Conservation (phyloP, 1,140 invertebrate genomes). For the Rhynchophorus ferrugineus region DNA sequence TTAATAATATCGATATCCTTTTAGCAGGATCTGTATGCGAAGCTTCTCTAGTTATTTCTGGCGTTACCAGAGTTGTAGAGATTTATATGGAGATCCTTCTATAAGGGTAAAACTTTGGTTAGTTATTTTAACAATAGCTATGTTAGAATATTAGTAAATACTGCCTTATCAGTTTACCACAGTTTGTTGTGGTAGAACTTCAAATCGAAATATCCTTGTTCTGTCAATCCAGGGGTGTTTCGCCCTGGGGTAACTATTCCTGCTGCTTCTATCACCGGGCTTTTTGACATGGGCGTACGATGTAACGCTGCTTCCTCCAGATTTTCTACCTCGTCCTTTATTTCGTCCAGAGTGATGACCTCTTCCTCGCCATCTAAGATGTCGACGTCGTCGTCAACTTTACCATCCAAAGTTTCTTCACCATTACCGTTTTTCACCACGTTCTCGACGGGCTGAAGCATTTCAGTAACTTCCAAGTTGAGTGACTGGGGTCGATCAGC, state of each 20-base stretch:
- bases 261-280: conserved; percentile 12
- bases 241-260: conserved; percentile 14
- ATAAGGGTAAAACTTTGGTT: too few species aligned
- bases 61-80: too few species aligned
- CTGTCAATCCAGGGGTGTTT: conserved; percentile 42
- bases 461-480: conserved; percentile 42
- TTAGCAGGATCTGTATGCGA: too few species aligned
- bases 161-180: too few species aligned
- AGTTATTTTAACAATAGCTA: too few species aligned
- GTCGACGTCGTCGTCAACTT: conserved; percentile 6
- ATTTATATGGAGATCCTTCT: too few species aligned
- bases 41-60: too few species aligned
- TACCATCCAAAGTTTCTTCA: conserved; percentile 36
- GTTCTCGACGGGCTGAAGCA: conserved; percentile 32
- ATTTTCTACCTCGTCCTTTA: conserved; percentile 12
- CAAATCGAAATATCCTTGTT: conserved; percentile 53
- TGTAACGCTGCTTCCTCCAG: background rate
- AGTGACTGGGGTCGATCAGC: conserved; percentile 46
- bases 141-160: too few species aligned
- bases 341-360: conserved; percentile 1
- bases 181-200: conserved; percentile 58
- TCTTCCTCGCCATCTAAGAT: conserved; percentile 8
- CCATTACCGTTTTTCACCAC: conserved; percentile 36
- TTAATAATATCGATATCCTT: too few species aligned
- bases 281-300: conserved; percentile 12